phyloP scores from a whole-genome alignment of 2,888 invertebrate species.

The Platynereis dumerilii region DNA sequence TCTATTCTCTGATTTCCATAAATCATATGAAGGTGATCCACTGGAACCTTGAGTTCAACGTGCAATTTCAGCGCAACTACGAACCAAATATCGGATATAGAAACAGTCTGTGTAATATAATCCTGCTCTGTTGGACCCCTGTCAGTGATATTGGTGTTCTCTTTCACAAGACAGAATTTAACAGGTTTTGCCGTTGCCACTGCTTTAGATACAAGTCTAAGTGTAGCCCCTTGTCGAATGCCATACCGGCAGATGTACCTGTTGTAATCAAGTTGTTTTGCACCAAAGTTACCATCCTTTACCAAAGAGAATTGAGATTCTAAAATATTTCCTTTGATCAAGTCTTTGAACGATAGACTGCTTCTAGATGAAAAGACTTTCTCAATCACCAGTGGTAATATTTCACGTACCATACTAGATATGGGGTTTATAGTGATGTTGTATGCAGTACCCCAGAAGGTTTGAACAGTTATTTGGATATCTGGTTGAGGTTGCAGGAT shows the following conservation, averaged over 20 bases:
- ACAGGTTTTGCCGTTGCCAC: too few relatives aligned
- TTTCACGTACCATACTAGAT: slow-evolving; percentile 28
- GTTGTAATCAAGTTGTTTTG: too few relatives aligned
- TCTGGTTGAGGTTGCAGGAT: slow-evolving; percentile 44
- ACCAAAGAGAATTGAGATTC: too few relatives aligned
- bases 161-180: too few relatives aligned
- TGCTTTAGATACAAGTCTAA: too few relatives aligned
- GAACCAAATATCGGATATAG: slow-evolving; percentile 49
- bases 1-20: not conserved
- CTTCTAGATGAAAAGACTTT: not conserved
- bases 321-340: too few relatives aligned
- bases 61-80: slow-evolving; percentile 51
- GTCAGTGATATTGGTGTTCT: too few relatives aligned
- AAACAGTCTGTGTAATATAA: not conserved
- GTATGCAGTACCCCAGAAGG: slow-evolving; percentile 55
- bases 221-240: too few relatives aligned
- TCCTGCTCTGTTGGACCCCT: not conserved
- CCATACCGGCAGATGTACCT: too few relatives aligned
- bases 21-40: slow-evolving; percentile 47
- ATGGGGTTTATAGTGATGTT: slow-evolving; percentile 49
- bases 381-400: slow-evolving; percentile 7
- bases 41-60: slow-evolving; percentile 46
- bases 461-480: slow-evolving; percentile 46
- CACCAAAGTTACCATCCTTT: too few relatives aligned
- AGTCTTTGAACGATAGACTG: too few relatives aligned